A percentile compares a stretch with the other conserved stretches of the same genome.
Evolutionary conservation across 2,888 invertebrate genomes (phyloP).

Genomic region (Philopedon plagiatum): DNA sequence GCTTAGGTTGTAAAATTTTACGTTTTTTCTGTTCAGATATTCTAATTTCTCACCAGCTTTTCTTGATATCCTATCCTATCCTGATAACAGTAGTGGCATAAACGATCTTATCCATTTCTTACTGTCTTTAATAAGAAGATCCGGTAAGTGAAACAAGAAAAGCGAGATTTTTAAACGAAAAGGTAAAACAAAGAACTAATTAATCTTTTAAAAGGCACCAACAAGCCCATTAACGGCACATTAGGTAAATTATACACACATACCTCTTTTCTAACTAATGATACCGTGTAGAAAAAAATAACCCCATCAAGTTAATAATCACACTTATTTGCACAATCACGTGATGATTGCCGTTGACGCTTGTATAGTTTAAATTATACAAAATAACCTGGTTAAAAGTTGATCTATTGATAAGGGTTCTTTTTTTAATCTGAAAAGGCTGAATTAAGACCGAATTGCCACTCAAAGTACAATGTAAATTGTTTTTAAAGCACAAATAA

Average conservation of each 20-base stretch:
- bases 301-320: neutral
- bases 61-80: no score
- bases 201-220: neutral
- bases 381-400: no score
- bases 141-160: neutral
- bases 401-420: no score
- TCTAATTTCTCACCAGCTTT: no score
- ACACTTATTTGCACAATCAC: neutral
- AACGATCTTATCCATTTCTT: neutral
- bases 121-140: neutral
- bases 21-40: no score
- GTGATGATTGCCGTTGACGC: neutral
- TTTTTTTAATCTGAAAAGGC: no score
- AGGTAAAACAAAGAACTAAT: conserved; percentile 3
- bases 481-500: no score
- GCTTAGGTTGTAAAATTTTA: no score
- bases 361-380: no score
- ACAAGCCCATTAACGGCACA: conserved; percentile 11
- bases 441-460: no score
- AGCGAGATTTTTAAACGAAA: conserved; percentile 3
- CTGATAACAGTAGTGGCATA: no score
- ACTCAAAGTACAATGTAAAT: no score
- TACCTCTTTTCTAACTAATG: conserved; percentile 1
- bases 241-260: neutral
- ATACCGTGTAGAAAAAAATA: neutral